These are phyloP conservation scores for Stenodema calcarata DNA, from an alignment of 2,888 invertebrate genomes.

Conservation along the genomic window DNA sequence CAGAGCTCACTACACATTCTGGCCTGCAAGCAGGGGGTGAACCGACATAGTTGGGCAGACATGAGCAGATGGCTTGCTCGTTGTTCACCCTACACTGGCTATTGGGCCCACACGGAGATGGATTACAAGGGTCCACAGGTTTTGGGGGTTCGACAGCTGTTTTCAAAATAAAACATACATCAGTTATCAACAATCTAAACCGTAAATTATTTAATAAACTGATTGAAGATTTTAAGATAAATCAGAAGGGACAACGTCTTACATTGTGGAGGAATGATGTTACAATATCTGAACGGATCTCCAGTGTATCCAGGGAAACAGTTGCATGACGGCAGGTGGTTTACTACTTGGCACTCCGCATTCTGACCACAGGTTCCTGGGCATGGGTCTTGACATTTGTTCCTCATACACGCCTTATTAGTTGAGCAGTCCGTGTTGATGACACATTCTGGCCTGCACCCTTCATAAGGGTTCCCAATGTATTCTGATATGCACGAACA, in stretches of 20 bases:
- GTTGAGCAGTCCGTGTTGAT: conserved; percentile 73
- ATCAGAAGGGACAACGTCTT: background rate
- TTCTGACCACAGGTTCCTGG: conserved; percentile 78
- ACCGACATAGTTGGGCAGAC: conserved; percentile 75
- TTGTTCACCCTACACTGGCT: conserved; percentile 67
- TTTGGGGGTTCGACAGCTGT: conserved; percentile 53
- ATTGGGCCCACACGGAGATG: conserved; percentile 74
- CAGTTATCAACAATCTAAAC: background rate
- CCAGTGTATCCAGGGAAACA: conserved; percentile 78
- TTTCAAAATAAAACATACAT: background rate
- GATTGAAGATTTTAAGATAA: background rate
- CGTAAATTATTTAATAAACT: conserved; percentile 57
- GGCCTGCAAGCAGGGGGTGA: conserved; percentile 79
- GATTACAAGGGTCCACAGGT: conserved; percentile 63
- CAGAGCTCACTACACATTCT: conserved; percentile 72
- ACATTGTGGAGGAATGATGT: conserved; percentile 47
- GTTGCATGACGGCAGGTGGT: conserved; percentile 81
- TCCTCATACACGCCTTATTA: conserved; percentile 73
- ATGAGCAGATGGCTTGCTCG: conserved; percentile 72
- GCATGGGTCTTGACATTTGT: conserved; percentile 77
- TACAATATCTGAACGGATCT: conserved; percentile 66
- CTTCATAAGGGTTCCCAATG: conserved; percentile 78
- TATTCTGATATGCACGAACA: conserved; percentile 77
- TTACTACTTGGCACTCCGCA: conserved; percentile 80
- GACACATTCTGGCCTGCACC: conserved; percentile 80